phyloP scores from a whole-genome alignment of 1,140 invertebrate genomes.

The Cataglyphis hispanica region DNA sequence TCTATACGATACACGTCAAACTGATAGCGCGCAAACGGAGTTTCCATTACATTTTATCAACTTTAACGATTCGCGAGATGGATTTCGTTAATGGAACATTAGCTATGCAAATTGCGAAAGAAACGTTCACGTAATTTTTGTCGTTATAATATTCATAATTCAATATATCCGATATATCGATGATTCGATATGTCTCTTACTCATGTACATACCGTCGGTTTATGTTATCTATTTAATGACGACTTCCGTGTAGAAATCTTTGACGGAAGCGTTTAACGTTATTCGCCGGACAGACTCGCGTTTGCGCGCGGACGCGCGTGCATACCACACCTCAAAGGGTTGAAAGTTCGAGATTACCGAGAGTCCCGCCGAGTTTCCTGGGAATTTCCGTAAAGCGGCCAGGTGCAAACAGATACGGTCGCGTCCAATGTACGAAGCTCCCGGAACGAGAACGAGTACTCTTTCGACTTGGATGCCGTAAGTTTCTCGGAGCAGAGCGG shows the following conservation, averaged over 20 bases:
- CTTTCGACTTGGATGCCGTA: constrained; percentile 53
- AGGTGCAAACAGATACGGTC: constrained; percentile 61
- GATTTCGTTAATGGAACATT: not conserved
- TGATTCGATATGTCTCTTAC: not conserved
- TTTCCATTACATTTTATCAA: not conserved
- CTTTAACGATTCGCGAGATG: not conserved
- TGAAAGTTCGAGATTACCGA: constrained; percentile 59
- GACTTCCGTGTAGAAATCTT: constrained; percentile 28
- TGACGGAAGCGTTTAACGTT: constrained; percentile 43
- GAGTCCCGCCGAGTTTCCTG: constrained; percentile 54
- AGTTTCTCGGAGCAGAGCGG: constrained; percentile 17
- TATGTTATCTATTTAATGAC: constrained; percentile 1
- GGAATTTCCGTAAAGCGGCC: constrained; percentile 54
- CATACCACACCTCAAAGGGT: constrained; percentile 51
- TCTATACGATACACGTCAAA: not conserved
- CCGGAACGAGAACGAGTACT: constrained; percentile 22
- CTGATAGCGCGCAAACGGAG: not conserved
- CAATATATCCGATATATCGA: not conserved
- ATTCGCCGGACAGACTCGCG: constrained; percentile 13
- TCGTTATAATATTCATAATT: not conserved
- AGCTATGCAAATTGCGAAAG: constrained; percentile 11
- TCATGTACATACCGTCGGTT: constrained; percentile 23
- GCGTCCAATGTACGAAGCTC: constrained; percentile 30
- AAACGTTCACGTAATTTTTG: not conserved
- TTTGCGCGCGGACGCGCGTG: not conserved